Percentiles rank a stretch among this genome's conserved stretches.
phyloP scores from a whole-genome alignment of 1,140 invertebrate genomes.

The Drosophila ambigua region DNA sequence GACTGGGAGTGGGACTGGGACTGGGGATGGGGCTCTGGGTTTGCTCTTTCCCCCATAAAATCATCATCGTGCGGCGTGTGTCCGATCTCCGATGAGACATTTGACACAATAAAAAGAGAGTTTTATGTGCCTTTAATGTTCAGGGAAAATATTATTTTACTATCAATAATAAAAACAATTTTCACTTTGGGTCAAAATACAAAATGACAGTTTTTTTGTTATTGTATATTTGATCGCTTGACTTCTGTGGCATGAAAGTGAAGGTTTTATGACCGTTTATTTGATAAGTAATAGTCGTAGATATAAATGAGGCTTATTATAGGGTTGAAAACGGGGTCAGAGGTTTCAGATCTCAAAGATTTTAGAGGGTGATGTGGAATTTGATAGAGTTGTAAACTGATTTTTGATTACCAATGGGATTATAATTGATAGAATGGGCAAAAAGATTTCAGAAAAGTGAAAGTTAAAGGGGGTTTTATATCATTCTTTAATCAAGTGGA shows the following conservation, averaged over 20 bases:
- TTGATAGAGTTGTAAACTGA: slow-evolving; percentile 44
- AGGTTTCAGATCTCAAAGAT: slow-evolving; percentile 27
- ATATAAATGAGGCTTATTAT: slow-evolving; percentile 27
- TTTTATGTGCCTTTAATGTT: slow-evolving; percentile 22
- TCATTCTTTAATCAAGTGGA: too few relatives aligned
- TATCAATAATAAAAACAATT: slow-evolving; percentile 44
- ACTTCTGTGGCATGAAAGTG: slow-evolving; percentile 38
- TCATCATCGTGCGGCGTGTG: too few relatives aligned
- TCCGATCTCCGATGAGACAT: too few relatives aligned
- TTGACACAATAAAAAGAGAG: background rate
- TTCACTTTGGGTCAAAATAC: slow-evolving; percentile 44
- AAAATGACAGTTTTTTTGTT: slow-evolving; percentile 38
- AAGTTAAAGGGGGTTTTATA: slow-evolving; percentile 10
- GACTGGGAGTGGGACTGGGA: too few relatives aligned
- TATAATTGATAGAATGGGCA: slow-evolving; percentile 30
- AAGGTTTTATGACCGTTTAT: slow-evolving; percentile 39
- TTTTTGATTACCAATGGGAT: slow-evolving; percentile 3
- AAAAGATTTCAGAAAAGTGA: slow-evolving; percentile 10
- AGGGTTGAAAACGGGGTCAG: slow-evolving; percentile 27
- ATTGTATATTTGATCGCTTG: slow-evolving; percentile 25
- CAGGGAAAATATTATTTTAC: slow-evolving; percentile 44
- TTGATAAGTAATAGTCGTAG: slow-evolving; percentile 45
- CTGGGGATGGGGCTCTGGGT: too few relatives aligned
- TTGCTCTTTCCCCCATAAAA: too few relatives aligned
- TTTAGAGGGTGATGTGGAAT: slow-evolving; percentile 26